A percentile compares a stretch with the other conserved stretches of the same genome.
phyloP scores from a whole-genome alignment of 2,113 vertebrate species.

The Alaudala cheleensis region DNA sequence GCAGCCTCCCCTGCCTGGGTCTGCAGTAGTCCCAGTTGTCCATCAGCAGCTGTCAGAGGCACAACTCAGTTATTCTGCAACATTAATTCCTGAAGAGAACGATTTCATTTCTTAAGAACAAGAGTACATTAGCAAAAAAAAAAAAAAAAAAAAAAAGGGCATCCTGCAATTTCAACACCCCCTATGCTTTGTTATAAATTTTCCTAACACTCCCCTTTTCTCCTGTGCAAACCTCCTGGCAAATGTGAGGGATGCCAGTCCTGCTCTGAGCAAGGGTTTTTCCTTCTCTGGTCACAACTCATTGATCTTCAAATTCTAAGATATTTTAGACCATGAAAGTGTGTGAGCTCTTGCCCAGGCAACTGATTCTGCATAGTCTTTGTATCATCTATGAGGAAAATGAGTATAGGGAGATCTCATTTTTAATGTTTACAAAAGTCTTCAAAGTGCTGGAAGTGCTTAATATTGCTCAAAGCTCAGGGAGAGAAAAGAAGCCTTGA shows the following conservation, averaged over 20 bases:
- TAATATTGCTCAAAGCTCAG: not conserved
- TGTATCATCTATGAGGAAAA: not conserved
- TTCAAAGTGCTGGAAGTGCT: not conserved
- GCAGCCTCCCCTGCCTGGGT: accelerated
- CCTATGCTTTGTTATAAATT: not conserved
- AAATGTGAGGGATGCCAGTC: not conserved
- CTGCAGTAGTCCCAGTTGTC: not conserved
- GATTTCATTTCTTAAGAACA: not conserved
- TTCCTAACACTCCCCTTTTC: not conserved
- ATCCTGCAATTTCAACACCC: not conserved
- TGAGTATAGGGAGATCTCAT: not conserved
- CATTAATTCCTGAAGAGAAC: not conserved
- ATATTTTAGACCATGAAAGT: not conserved
- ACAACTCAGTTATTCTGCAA: not conserved
- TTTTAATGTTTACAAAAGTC: not conserved
- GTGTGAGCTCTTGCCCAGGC: not conserved
- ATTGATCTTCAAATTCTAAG: not conserved
- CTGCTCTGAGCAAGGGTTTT: not conserved
- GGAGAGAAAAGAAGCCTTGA: not conserved
- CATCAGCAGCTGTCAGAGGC: not conserved
- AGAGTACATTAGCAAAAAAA: not conserved
- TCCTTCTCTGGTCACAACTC: not conserved
- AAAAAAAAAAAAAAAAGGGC: not conserved
- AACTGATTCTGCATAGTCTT: not conserved
- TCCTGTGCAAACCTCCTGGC: not conserved